Percentiles rank a stretch among this genome's conserved stretches.
phyloP scores from a whole-genome alignment of 2,113 vertebrate genomes.

The Nothoprocta pentlandii region DNA sequence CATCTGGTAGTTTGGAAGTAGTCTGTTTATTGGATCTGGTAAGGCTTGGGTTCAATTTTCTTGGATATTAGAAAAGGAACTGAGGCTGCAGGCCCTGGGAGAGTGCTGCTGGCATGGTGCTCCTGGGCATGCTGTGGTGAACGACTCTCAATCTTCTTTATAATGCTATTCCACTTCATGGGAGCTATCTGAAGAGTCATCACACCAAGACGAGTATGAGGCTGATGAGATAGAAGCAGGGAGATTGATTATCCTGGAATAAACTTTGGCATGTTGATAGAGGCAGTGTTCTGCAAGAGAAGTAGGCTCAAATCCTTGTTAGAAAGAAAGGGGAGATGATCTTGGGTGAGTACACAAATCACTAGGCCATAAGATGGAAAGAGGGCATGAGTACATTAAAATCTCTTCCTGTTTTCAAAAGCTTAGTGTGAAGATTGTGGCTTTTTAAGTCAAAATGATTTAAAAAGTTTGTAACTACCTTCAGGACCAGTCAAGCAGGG shows the following conservation, averaged over 20 bases:
- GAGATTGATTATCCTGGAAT: not conserved
- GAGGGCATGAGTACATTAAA: rapidly evolving
- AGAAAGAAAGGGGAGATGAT: rapidly evolving
- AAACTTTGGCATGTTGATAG: not conserved
- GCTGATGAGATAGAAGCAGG: not conserved
- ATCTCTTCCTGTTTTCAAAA: not conserved
- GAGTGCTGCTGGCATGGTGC: rapidly evolving
- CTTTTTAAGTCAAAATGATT: not conserved
- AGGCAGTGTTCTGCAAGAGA: not conserved
- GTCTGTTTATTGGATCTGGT: rapidly evolving
- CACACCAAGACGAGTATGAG: rapidly evolving
- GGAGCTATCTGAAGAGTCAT: rapidly evolving
- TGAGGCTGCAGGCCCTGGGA: rapidly evolving
- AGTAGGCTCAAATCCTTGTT: not conserved
- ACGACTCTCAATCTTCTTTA: not conserved
- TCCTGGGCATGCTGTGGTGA: rapidly evolving
- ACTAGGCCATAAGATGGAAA: not conserved
- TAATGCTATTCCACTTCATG: rapidly evolving
- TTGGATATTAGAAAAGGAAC: not conserved
- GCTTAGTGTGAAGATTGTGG: not conserved
- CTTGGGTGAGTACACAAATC: rapidly evolving
- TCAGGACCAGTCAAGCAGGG: not conserved
- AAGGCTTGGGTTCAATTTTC: not conserved
- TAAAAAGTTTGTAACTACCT: not conserved
- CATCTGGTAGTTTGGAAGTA: rapidly evolving